Evolutionary conservation across 2,888 invertebrate genomes (phyloP).

Genomic region (Sinopyrophorus schimmeli): DNA sequence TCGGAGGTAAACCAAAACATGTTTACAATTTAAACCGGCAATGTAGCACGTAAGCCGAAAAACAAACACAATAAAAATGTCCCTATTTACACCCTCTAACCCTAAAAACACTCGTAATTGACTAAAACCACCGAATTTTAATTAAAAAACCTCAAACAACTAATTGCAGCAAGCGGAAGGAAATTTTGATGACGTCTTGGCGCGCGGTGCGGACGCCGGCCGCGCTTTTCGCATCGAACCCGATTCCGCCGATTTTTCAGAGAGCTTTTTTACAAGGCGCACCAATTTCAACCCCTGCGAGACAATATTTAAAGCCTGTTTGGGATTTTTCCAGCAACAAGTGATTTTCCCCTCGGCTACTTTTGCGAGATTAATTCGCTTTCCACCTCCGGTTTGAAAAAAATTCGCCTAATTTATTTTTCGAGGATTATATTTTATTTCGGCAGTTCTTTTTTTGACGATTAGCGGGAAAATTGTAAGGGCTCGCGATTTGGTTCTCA

Average conservation of each 20-base stretch:
- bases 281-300: slow-evolving; percentile 24
- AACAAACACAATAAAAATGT: slow-evolving; percentile 26
- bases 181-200: slow-evolving; percentile 14
- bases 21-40: slow-evolving; percentile 20
- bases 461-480: slow-evolving; percentile 11
- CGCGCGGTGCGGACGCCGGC: background rate
- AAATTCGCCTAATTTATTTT: no score
- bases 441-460: slow-evolving; percentile 15
- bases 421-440: slow-evolving; percentile 22
- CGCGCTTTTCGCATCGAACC: slow-evolving; percentile 18
- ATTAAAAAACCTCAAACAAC: slow-evolving; percentile 44
- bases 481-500: no score
- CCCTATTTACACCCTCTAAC: slow-evolving; percentile 23
- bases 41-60: slow-evolving; percentile 18
- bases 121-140: slow-evolving; percentile 41
- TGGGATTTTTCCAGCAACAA: slow-evolving; percentile 44
- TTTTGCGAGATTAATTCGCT: slow-evolving; percentile 33
- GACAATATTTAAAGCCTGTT: slow-evolving; percentile 24
- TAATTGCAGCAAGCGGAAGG: slow-evolving; percentile 38
- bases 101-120: slow-evolving; percentile 39
- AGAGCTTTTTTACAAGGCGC: slow-evolving; percentile 26
- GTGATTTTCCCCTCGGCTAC: slow-evolving; percentile 39
- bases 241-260: slow-evolving; percentile 30
- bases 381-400: slow-evolving; percentile 20
- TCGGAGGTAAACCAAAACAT: slow-evolving; percentile 16